These are phyloP conservation scores for Orcinus orca DNA, from an alignment of 2,113 vertebrate species.

Conservation along the genomic window DNA sequence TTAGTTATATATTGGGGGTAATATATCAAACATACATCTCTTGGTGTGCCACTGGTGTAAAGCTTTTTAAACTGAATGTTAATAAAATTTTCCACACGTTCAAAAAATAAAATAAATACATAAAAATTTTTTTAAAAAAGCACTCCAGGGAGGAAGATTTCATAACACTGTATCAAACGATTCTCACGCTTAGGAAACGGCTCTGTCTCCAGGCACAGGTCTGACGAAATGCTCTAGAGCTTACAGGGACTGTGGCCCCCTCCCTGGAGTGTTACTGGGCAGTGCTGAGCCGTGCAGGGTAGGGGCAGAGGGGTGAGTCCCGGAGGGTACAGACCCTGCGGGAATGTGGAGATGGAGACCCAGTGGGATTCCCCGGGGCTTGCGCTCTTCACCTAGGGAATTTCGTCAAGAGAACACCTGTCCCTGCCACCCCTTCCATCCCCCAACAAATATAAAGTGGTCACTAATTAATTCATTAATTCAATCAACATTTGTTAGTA, in stretches of 20 bases:
- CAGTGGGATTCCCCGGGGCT: too few relatives aligned
- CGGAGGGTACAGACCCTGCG: background rate
- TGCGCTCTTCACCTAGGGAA: background rate
- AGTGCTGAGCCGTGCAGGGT: background rate
- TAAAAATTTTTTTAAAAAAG: too few relatives aligned
- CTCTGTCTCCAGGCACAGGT: background rate
- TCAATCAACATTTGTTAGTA: background rate
- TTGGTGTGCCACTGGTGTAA: background rate
- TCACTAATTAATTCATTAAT: background rate
- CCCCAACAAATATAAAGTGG: background rate
- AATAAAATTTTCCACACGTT: slow-evolving; percentile 57
- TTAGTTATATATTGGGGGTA: background rate
- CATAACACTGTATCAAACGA: background rate
- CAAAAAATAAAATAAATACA: background rate
- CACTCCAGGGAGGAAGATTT: slow-evolving; percentile 31
- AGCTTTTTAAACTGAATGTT: slow-evolving; percentile 20
- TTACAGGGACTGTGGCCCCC: background rate
- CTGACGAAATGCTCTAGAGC: background rate
- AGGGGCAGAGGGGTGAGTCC: background rate
- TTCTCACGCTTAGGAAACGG: slow-evolving; percentile 1
- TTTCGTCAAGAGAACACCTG: background rate
- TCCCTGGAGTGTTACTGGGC: background rate
- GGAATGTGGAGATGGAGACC: background rate
- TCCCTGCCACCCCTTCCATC: too few relatives aligned
- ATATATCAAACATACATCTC: background rate